Evolutionary conservation across 1,140 invertebrate species (phyloP).

Genomic region (Brachionus rubens): DNA sequence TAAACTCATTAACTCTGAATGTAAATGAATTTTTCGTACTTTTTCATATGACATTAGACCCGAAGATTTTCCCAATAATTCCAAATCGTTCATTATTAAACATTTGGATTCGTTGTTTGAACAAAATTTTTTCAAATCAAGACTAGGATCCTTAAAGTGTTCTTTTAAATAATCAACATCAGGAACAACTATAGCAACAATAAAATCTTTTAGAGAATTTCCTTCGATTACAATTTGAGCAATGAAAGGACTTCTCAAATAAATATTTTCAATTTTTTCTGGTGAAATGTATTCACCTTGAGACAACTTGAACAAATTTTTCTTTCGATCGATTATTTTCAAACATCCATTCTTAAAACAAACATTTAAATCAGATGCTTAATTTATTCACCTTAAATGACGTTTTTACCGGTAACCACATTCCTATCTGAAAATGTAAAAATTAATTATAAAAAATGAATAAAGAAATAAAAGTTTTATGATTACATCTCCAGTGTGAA

Average conservation of each 20-base stretch:
- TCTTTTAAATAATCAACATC: slow-evolving; percentile 76
- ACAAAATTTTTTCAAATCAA: slow-evolving; percentile 61
- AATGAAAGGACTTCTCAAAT: slow-evolving; percentile 83
- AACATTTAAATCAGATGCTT: too few relatives aligned
- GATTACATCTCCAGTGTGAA: slow-evolving; percentile 62
- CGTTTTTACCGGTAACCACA: too few relatives aligned
- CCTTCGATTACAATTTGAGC: slow-evolving; percentile 95
- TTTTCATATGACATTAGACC: slow-evolving; percentile 94
- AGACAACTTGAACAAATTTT: slow-evolving; percentile 93
- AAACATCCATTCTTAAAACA: slow-evolving; percentile 56
- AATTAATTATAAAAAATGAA: too few relatives aligned
- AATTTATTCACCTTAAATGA: too few relatives aligned
- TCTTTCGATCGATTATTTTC: slow-evolving; percentile 91
- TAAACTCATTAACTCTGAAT: slow-evolving; percentile 86
- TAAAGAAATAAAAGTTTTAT: slow-evolving; percentile 51
- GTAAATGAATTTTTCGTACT: slow-evolving; percentile 89
- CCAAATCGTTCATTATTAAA: neutral
- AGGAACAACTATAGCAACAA: slow-evolving; percentile 88
- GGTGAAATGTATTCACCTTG: slow-evolving; percentile 98
- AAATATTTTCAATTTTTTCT: slow-evolving; percentile 97
- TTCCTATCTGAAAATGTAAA: too few relatives aligned
- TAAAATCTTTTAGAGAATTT: slow-evolving; percentile 81
- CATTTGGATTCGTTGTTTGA: neutral
- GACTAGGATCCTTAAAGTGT: slow-evolving; percentile 69
- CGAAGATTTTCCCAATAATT: slow-evolving; percentile 74